Evolutionary conservation across 2,888 invertebrate genomes (phyloP).

Genomic region (Acleris laterana): DNA sequence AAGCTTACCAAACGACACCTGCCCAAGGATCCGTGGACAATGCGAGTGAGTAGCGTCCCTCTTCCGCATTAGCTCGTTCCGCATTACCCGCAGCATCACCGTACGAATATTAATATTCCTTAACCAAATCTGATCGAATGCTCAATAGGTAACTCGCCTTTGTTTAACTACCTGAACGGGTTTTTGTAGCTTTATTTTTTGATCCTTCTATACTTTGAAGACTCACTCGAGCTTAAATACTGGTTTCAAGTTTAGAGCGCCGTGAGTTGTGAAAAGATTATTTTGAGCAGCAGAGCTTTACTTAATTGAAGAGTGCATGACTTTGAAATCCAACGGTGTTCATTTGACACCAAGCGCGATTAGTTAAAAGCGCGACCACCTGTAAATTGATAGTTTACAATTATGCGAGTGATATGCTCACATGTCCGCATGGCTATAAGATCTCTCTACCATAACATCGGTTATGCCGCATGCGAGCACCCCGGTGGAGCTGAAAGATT

Average conservation of each 20-base stretch:
- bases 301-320: too few relatives aligned
- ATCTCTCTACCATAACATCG: too few relatives aligned
- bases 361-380: too few relatives aligned
- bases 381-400: too few relatives aligned
- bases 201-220: slow-evolving; percentile 45
- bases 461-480: too few relatives aligned
- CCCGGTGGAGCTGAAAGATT: too few relatives aligned
- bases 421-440: too few relatives aligned
- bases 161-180: slow-evolving; percentile 55
- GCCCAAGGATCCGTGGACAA: slow-evolving; percentile 75
- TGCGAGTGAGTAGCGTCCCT: slow-evolving; percentile 56
- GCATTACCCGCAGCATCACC: slow-evolving; percentile 64
- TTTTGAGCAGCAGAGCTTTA: slow-evolving; percentile 1
- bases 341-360: too few relatives aligned
- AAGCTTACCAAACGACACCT: slow-evolving; percentile 49
- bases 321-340: too few relatives aligned
- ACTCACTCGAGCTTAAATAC: slow-evolving; percentile 42
- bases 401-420: too few relatives aligned
- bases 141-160: slow-evolving; percentile 50
- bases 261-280: neutral
- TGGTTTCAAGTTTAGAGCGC: slow-evolving; percentile 44
- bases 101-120: slow-evolving; percentile 76
- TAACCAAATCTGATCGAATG: slow-evolving; percentile 49
- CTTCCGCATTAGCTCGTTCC: slow-evolving; percentile 79
- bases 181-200: slow-evolving; percentile 53